Evolutionary conservation across 2,113 vertebrate species (phyloP).

Genomic region (Delphinus delphis): DNA sequence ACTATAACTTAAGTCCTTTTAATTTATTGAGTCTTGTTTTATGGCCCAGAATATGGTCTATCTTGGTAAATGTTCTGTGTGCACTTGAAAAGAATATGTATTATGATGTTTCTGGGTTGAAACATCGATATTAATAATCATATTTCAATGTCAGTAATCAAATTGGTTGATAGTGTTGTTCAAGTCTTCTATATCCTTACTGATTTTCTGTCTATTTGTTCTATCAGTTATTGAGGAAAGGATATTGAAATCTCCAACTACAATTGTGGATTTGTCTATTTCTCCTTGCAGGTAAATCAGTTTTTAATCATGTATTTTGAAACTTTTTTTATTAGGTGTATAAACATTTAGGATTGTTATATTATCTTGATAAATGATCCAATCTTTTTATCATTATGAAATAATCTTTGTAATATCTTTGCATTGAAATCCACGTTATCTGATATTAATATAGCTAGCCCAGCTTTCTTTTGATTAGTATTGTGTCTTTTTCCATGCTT

Average conservation of each 20-base stretch:
- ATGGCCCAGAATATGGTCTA: no score
- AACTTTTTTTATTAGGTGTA: not conserved
- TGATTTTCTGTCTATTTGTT: no score
- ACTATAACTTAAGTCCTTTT: no score
- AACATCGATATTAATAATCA: no score
- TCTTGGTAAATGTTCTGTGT: no score
- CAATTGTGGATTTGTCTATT: no score
- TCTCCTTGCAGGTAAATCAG: not conserved
- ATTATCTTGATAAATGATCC: no score
- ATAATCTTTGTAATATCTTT: not conserved
- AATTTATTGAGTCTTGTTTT: no score
- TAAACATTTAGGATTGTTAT: not conserved
- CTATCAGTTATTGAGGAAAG: no score
- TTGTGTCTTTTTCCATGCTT: not conserved
- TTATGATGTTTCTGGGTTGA: no score
- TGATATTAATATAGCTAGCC: not conserved
- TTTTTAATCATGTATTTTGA: not conserved
- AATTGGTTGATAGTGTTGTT: not conserved
- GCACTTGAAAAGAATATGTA: no score
- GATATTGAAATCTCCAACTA: no score
- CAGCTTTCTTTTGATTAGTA: not conserved
- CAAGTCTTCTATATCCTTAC: not conserved
- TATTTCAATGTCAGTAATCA: not conserved
- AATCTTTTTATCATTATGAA: not conserved
- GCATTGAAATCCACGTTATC: not conserved